These are phyloP conservation scores for Aphidius colemani DNA, from an alignment of 2,888 invertebrate species.

Conservation along the genomic window DNA sequence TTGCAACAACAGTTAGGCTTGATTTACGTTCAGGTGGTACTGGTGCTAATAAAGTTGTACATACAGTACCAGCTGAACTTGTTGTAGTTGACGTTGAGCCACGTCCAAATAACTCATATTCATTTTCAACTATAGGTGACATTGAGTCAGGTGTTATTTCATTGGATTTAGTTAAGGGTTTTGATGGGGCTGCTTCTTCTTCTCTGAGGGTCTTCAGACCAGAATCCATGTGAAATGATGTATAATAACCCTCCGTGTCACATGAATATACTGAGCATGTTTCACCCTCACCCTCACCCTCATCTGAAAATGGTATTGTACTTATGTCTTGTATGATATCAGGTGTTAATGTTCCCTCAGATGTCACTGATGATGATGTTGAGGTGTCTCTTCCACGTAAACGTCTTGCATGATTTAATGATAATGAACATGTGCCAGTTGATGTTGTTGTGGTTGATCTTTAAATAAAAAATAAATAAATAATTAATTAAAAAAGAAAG, in stretches of 20 bases:
- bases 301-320: slow-evolving; percentile 65
- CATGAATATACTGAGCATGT: slow-evolving; percentile 92
- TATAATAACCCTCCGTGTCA: slow-evolving; percentile 97
- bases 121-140: slow-evolving; percentile 78
- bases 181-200: slow-evolving; percentile 65
- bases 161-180: slow-evolving; percentile 71
- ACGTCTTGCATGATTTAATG: slow-evolving; percentile 55
- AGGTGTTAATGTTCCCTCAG: slow-evolving; percentile 83
- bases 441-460: slow-evolving; percentile 58
- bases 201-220: slow-evolving; percentile 86
- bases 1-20: slow-evolving; percentile 62
- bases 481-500: slow-evolving; percentile 26
- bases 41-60: slow-evolving; percentile 80
- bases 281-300: slow-evolving; percentile 86
- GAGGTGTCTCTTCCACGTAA: slow-evolving; percentile 66
- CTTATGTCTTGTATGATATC: slow-evolving; percentile 80
- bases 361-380: slow-evolving; percentile 81
- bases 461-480: slow-evolving; percentile 23
- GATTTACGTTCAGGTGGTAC: slow-evolving; percentile 84
- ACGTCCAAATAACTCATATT: slow-evolving; percentile 89
- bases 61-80: slow-evolving; percentile 88
- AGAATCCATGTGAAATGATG: slow-evolving; percentile 96
- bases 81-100: slow-evolving; percentile 90
- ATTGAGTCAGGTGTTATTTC: slow-evolving; percentile 69
- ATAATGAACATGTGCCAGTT: slow-evolving; percentile 58